These are phyloP conservation scores for Eciton burchellii DNA, from an alignment of 1,140 invertebrate species.

Conservation along the genomic window DNA sequence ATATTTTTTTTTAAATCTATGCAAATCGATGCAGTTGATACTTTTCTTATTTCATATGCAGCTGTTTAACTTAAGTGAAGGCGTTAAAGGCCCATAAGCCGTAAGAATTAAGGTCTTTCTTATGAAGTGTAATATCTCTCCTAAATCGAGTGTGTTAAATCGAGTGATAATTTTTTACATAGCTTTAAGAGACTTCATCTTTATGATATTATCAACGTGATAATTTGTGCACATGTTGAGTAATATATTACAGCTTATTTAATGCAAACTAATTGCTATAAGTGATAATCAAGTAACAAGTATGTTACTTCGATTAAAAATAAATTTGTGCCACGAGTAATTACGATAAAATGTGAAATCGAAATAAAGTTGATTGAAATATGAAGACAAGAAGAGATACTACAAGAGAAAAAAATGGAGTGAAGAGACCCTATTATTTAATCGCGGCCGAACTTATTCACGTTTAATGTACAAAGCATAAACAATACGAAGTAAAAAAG, in stretches of 20 bases:
- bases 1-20: constrained; percentile 25
- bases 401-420: constrained; percentile 19
- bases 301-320: constrained; percentile 37
- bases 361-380: constrained; percentile 30
- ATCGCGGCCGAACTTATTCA: neutral
- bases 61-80: constrained; percentile 36
- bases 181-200: neutral
- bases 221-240: constrained; percentile 34
- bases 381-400: constrained; percentile 37
- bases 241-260: constrained; percentile 29
- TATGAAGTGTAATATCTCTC: constrained; percentile 10
- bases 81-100: neutral
- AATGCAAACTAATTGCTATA: constrained; percentile 5
- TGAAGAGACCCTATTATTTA: constrained; percentile 16
- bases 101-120: constrained; percentile 3
- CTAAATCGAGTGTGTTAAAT: constrained; percentile 27
- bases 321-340: constrained; percentile 38
- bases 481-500: constrained; percentile 11
- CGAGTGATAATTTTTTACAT: constrained; percentile 15
- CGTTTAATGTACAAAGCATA: constrained; percentile 13
- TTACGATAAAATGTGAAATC: constrained; percentile 22
- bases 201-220: constrained; percentile 41
- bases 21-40: constrained; percentile 28
- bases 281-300: constrained; percentile 37
- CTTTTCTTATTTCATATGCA: constrained; percentile 22